Evolutionary conservation across 2,797 vertebrate species (phyloP).

Genomic region (Esox masquinongy): DNA sequence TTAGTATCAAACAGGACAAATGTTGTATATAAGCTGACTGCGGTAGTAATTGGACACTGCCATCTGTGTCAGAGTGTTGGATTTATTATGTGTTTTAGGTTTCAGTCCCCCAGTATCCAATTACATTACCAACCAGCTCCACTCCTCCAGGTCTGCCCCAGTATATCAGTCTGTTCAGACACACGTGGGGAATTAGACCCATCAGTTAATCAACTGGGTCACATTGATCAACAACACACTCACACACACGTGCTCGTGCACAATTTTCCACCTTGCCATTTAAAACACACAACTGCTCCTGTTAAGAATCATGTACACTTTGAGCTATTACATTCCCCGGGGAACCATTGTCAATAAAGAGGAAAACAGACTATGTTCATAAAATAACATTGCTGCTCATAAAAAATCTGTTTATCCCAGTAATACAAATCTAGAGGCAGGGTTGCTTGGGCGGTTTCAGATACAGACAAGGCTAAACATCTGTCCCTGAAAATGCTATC

Average conservation of each 20-base stretch:
- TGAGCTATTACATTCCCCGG: not conserved
- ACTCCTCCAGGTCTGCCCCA: constrained; percentile 18
- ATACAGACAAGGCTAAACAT: constrained; percentile 16
- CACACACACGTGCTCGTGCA: not conserved
- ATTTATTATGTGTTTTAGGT: constrained; percentile 25
- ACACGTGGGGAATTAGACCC: constrained; percentile 35
- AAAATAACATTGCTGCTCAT: constrained; percentile 39
- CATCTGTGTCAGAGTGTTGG: constrained; percentile 11
- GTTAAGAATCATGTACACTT: constrained; percentile 9
- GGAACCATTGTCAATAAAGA: constrained; percentile 17
- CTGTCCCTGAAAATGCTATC: constrained; percentile 20
- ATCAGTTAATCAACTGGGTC: constrained; percentile 39
- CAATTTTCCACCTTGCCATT: constrained; percentile 22
- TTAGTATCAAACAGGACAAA: constrained; percentile 8
- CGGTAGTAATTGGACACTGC: not conserved
- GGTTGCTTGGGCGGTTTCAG: not conserved
- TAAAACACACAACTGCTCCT: constrained; percentile 16
- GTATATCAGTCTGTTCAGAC: constrained; percentile 21
- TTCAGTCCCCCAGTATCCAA: constrained; percentile 24
- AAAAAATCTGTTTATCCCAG: constrained; percentile 29
- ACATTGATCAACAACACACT: constrained; percentile 20
- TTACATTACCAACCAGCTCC: constrained; percentile 33
- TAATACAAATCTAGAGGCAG: constrained; percentile 27
- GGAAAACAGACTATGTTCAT: constrained; percentile 21
- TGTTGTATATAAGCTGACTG: not conserved